Conservation (phyloP, 2,888 invertebrate genomes). For the Strigamia crassipes region DNA sequence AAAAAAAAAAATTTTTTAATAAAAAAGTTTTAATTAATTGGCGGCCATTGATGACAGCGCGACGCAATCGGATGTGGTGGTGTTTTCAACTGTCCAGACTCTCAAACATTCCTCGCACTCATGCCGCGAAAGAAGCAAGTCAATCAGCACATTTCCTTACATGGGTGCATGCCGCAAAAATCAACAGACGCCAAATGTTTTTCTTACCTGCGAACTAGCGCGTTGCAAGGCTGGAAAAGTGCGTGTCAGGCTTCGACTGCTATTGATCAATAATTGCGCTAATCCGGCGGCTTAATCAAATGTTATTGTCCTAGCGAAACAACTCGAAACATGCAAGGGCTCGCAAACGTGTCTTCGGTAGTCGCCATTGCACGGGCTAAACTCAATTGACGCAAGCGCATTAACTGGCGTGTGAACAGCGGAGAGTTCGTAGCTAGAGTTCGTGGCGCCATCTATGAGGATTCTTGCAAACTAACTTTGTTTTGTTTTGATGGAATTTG, state of each 20-base stretch:
- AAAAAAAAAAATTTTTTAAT: no score
- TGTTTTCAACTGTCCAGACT: constrained; percentile 26
- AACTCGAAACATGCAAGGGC: constrained; percentile 18
- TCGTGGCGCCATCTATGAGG: not conserved
- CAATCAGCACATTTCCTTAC: constrained; percentile 19
- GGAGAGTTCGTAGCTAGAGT: not conserved
- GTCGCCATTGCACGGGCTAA: constrained; percentile 8
- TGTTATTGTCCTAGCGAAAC: not conserved
- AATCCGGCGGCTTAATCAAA: not conserved
- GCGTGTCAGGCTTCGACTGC: not conserved
- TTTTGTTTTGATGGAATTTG: no score
- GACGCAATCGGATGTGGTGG: not conserved
- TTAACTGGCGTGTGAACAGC: not conserved
- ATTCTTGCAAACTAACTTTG: not conserved
- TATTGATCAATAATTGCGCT: not conserved
- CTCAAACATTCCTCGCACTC: not conserved
- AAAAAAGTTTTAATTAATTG: no score
- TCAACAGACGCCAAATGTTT: not conserved
- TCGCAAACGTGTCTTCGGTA: constrained; percentile 25
- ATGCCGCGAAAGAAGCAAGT: constrained; percentile 1
- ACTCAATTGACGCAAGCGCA: not conserved
- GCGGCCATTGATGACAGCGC: not conserved
- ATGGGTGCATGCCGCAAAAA: constrained; percentile 1
- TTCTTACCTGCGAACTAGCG: constrained; percentile 1
- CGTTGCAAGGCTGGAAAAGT: not conserved